Evolutionary conservation across 2,113 vertebrate genomes (phyloP).

Genomic region (Lycaon pictus): DNA sequence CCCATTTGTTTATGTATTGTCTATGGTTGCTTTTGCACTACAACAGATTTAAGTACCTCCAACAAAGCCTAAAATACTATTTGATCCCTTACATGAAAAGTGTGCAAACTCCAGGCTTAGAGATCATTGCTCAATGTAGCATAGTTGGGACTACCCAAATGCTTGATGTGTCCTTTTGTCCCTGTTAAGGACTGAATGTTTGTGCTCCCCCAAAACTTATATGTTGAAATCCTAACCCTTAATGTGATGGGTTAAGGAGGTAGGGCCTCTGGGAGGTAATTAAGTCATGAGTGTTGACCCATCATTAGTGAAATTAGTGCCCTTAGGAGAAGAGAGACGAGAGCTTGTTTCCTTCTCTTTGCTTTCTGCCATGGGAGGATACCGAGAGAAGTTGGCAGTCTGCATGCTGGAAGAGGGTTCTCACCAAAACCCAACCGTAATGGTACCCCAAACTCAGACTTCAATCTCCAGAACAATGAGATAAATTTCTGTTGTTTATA

Average conservation of each 20-base stretch:
- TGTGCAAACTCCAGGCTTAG: not conserved
- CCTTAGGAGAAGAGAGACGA: not conserved
- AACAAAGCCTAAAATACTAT: not conserved
- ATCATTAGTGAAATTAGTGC: not conserved
- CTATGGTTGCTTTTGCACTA: not conserved
- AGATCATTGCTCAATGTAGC: not conserved
- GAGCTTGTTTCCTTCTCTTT: not conserved
- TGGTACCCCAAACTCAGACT: not conserved
- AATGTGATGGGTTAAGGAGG: not conserved
- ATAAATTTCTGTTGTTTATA: not conserved
- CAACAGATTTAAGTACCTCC: not conserved
- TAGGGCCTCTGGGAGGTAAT: not conserved
- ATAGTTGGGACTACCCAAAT: not conserved
- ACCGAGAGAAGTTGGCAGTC: not conserved
- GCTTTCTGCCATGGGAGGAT: not conserved
- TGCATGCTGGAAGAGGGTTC: not conserved
- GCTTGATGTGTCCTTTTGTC: not conserved
- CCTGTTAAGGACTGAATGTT: not conserved
- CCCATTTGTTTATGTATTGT: not conserved
- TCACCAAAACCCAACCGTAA: not conserved
- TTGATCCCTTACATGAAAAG: not conserved
- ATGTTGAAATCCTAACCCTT: not conserved
- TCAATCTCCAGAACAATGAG: not conserved
- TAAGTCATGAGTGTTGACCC: not conserved
- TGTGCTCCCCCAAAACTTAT: not conserved